Evolutionary conservation across 2,797 vertebrate species (phyloP).

Genomic region (Apogon talboti): DNA sequence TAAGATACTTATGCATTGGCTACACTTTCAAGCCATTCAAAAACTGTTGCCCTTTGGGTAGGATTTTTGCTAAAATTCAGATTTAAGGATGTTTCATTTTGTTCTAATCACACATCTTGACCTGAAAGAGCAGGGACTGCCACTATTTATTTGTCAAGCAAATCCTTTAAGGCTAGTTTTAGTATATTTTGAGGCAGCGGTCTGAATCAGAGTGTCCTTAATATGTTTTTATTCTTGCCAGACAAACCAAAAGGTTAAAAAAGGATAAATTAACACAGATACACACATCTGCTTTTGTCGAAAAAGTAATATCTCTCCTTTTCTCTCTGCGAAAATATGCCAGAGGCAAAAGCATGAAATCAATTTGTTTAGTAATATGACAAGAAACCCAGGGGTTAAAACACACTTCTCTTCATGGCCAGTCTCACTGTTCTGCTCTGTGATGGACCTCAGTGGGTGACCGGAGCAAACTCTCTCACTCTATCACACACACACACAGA

Average conservation of each 20-base stretch:
- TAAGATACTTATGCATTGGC: too few species aligned
- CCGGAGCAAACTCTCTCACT: neutral
- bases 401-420: constrained; percentile 41
- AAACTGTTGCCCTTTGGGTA: too few species aligned
- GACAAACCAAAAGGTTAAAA: too few species aligned
- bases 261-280: neutral
- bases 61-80: too few species aligned
- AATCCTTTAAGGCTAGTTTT: too few species aligned
- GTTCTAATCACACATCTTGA: too few species aligned
- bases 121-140: too few species aligned
- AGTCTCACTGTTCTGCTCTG: constrained; percentile 31
- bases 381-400: constrained; percentile 25
- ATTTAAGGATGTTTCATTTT: too few species aligned
- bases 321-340: neutral
- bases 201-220: too few species aligned
- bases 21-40: too few species aligned
- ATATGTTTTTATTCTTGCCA: constrained; percentile 1
- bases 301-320: neutral
- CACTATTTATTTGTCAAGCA: too few species aligned
- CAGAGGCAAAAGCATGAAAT: constrained; percentile 31
- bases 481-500: constrained; percentile 13
- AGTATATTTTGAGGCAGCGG: too few species aligned
- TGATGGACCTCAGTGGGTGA: constrained; percentile 26
- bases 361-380: constrained; percentile 41
- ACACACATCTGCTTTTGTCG: neutral